phyloP scores from a whole-genome alignment of 2,888 invertebrate species.

The Sabatieria punctata region DNA sequence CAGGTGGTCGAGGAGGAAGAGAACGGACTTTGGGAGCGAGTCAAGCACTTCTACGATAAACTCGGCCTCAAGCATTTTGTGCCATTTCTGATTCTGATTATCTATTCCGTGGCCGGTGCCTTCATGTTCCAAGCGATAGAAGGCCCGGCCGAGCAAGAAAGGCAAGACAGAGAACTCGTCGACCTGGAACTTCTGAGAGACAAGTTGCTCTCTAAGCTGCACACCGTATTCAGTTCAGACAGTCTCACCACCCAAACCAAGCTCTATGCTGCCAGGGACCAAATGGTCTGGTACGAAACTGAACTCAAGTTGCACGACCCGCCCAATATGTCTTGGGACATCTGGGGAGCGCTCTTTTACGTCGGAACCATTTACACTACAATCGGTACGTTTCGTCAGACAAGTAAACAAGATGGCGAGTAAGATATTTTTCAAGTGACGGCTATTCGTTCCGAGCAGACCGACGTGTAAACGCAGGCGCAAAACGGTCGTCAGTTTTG shows the following conservation, averaged over 20 bases:
- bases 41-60: constrained; percentile 25
- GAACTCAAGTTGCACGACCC: constrained; percentile 9
- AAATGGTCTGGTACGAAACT: constrained; percentile 1
- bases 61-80: constrained; percentile 26
- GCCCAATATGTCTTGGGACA: constrained; percentile 20
- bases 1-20: no score
- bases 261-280: background rate
- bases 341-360: constrained; percentile 36
- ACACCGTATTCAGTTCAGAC: constrained; percentile 24
- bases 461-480: no score
- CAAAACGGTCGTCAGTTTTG: no score
- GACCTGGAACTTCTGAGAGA: background rate
- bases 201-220: background rate
- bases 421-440: no score
- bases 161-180: background rate
- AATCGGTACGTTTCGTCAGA: constrained; percentile 45
- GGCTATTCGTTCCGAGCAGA: no score
- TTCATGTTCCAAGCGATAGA: constrained; percentile 25
- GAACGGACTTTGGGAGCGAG: constrained; percentile 8
- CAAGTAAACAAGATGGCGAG: no score
- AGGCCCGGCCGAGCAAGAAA: constrained; percentile 13
- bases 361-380: constrained; percentile 37
- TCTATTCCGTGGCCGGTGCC: constrained; percentile 27
- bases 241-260: background rate
- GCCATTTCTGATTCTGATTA: constrained; percentile 22